Evolutionary conservation across 2,797 vertebrate species (phyloP), one percentile per base, ranked within the genome.

Genomic region (Gymnocypris eckloni): DNA sequence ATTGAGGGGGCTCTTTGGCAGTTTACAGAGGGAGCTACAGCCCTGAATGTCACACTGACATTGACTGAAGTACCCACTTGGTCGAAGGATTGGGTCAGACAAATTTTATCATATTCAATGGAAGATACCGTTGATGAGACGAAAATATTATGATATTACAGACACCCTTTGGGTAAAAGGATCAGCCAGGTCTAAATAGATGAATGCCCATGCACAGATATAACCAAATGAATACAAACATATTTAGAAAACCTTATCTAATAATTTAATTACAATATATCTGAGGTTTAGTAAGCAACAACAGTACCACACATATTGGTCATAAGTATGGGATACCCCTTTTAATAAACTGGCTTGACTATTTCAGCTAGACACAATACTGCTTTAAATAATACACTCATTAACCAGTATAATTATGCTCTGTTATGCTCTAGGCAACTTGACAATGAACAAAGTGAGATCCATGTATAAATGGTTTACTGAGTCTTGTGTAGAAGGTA

Each of bases 31-130:
- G 22, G 22, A 72, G n/a, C 41, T 25, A 48, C 12, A 72, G 43
- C n/a, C n/a, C 3, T 13, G 45, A 72, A 72, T 25, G 43, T 72
- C n/a, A 48, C 70, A 72, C n/a, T 72, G 70, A 48, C 70, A 72
- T 16, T 72, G 70, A 45, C 43, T 72, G 13, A 72, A 48, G 43
- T 72, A 15, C 22, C 11, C 15, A 10, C 12, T 25, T 13, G 15
- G 22, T 6, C 13, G 6, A 71, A 71, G 11, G n/a, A 45, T 2
- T 45, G 6, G 6, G 22, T 72, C 70, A 72, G 13, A 72, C 11
- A n/a, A 22, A 13, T 71, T 11, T 22, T 16, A 43, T 43, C 20
- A 43, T 41, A 22, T 72, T n/a, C 20, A 45, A 3, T 45, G 22
- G 5, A 15, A 25, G 12, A 72, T 48, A 22, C 70, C 41, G 25